Percentiles rank a stretch among this genome's conserved stretches.
These are phyloP conservation scores for Dysdera silvatica DNA, from an alignment of 1,140 invertebrate genomes.

Conservation along the genomic window DNA sequence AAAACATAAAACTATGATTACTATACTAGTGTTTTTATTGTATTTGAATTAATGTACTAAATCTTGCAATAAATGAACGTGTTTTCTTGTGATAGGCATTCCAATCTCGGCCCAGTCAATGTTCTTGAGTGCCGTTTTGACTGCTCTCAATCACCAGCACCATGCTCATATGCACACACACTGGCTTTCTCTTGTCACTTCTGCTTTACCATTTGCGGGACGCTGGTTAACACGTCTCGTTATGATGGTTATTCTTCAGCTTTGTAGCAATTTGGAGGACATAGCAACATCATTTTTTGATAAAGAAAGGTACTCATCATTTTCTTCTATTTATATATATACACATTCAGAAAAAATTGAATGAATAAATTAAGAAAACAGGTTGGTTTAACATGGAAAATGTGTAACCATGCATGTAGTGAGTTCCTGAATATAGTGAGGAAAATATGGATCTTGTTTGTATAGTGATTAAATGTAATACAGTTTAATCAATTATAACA, in stretches of 20 bases:
- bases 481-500: no score
- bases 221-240: conserved; percentile 61
- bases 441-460: no score
- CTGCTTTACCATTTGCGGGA: conserved; percentile 64
- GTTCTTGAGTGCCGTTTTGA: conserved; percentile 72
- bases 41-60: background rate
- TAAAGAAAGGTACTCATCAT: conserved; percentile 7
- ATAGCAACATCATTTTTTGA: conserved; percentile 5
- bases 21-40: background rate
- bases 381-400: no score
- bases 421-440: no score
- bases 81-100: conserved; percentile 49
- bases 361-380: no score
- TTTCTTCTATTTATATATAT: background rate
- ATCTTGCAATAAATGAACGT: background rate
- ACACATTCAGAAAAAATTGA: conserved; percentile 29
- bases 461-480: no score
- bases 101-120: conserved; percentile 72
- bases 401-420: no score
- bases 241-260: conserved; percentile 67
- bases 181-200: conserved; percentile 70
- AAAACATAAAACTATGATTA: no score
- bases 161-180: conserved; percentile 63
- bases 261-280: conserved; percentile 72
- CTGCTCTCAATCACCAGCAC: conserved; percentile 56